These are phyloP conservation scores for Galleria mellonella DNA, from an alignment of 1,140 invertebrate species.

Conservation along the genomic window DNA sequence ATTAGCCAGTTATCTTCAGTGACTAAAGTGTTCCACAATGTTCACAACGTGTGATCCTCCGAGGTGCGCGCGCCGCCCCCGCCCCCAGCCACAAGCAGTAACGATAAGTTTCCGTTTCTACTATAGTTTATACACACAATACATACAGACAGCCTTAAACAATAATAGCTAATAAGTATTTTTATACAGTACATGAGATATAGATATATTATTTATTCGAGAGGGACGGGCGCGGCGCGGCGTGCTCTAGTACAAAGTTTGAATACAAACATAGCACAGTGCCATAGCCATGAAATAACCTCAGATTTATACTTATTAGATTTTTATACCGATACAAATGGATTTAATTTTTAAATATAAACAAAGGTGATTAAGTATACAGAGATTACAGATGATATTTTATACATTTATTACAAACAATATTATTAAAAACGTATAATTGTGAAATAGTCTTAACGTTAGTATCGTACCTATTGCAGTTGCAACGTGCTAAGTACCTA, in stretches of 20 bases:
- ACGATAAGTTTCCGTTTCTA: slow-evolving; percentile 43
- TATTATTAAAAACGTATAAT: slow-evolving; percentile 70
- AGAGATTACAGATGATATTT: slow-evolving; percentile 74
- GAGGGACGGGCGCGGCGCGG: slow-evolving; percentile 34
- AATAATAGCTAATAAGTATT: slow-evolving; percentile 72
- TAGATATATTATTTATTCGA: slow-evolving; percentile 37
- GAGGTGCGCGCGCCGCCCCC: slow-evolving; percentile 32
- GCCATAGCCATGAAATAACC: slow-evolving; percentile 68
- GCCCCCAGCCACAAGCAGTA: slow-evolving; percentile 27
- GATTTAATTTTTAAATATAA: slow-evolving; percentile 74
- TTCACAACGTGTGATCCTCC: slow-evolving; percentile 53
- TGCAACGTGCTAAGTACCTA: slow-evolving; percentile 50
- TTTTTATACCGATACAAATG: slow-evolving; percentile 74
- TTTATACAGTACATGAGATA: slow-evolving; percentile 52
- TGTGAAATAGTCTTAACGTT: slow-evolving; percentile 70
- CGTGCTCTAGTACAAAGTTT: slow-evolving; percentile 54
- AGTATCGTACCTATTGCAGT: slow-evolving; percentile 46
- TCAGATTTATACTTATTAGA: slow-evolving; percentile 73
- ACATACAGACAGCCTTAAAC: slow-evolving; percentile 64
- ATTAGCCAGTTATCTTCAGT: slow-evolving; percentile 59
- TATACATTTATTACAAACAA: slow-evolving; percentile 74
- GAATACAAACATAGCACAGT: slow-evolving; percentile 67
- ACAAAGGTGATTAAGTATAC: slow-evolving; percentile 74
- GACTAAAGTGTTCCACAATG: slow-evolving; percentile 55
- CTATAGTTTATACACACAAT: slow-evolving; percentile 48